Conservation (phyloP, 2,113 vertebrate genomes). For the Tylochromis polylepis region DNA sequence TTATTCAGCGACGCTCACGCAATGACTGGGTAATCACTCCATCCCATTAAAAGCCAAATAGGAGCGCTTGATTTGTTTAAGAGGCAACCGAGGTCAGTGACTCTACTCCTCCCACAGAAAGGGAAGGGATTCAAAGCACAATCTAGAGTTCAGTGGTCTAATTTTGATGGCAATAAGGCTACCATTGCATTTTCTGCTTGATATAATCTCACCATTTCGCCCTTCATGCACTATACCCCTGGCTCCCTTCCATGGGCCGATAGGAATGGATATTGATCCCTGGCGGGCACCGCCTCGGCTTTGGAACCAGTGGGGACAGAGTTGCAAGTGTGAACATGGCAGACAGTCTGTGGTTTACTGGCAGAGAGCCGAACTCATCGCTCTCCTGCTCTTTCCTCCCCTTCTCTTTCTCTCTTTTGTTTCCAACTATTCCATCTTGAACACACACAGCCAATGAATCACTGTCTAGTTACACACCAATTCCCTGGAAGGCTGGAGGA, state of each 20-base stretch:
- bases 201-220: background rate
- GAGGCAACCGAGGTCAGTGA: background rate
- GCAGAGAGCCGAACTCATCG: slow-evolving; percentile 43
- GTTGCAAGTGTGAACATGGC: slow-evolving; percentile 48
- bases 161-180: background rate
- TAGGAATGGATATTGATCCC: slow-evolving; percentile 38
- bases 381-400: slow-evolving; percentile 16
- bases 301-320: background rate
- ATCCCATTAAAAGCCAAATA: background rate
- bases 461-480: slow-evolving; percentile 55
- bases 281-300: background rate
- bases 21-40: slow-evolving; percentile 10
- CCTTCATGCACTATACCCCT: background rate
- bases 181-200: background rate
- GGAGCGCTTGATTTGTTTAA: slow-evolving; percentile 18
- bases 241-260: background rate
- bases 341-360: slow-evolving; percentile 21
- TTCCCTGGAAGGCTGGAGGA: slow-evolving; percentile 30
- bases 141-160: background rate
- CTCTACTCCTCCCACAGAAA: background rate
- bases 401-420: slow-evolving; percentile 29
- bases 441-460: slow-evolving; percentile 45
- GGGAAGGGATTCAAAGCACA: background rate
- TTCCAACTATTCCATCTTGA: slow-evolving; percentile 34
- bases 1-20: background rate